A percentile compares a stretch with the other conserved stretches of the same genome.
Conservation (phyloP, 2,797 vertebrate species). For the Argentina silus region DNA sequence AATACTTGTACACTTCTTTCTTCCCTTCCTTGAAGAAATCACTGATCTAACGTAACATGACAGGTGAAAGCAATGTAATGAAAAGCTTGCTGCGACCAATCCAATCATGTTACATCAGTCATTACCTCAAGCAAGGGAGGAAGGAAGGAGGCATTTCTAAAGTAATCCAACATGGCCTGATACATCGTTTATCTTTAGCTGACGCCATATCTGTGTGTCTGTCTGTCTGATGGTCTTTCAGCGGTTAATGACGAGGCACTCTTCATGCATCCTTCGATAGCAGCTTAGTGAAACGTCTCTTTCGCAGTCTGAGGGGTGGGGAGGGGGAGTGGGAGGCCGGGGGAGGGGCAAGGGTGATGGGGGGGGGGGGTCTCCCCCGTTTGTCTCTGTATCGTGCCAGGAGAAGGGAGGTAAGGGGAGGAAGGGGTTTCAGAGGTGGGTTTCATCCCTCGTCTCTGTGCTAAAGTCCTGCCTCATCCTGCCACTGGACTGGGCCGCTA, state of each 20-base stretch:
- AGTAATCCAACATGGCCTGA: conserved; percentile 9
- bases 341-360: conserved; percentile 17
- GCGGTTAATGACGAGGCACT: conserved; percentile 63
- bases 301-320: background rate
- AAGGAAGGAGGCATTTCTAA: no score
- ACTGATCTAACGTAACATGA: no score
- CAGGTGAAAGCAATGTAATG: no score
- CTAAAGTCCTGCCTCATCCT: conserved; percentile 82
- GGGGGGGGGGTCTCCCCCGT: conserved; percentile 5
- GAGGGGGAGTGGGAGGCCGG: background rate
- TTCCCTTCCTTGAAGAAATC: no score
- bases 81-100: no score
- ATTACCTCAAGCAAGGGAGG: no score
- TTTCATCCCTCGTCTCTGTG: conserved; percentile 87
- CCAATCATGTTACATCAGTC: no score
- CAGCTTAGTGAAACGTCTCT: conserved; percentile 54
- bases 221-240: conserved; percentile 7
- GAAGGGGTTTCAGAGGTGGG: conserved; percentile 85
- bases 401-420: background rate
- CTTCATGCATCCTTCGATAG: conserved; percentile 71
- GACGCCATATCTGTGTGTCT: conserved; percentile 26
- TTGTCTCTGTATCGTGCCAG: background rate
- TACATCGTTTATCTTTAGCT: conserved; percentile 5
- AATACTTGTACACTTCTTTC: no score
- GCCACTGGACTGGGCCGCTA: conserved; percentile 74